These are phyloP conservation scores for Micropoecilia bifurca DNA, from an alignment of 2,797 vertebrate species.

Conservation along the genomic window DNA sequence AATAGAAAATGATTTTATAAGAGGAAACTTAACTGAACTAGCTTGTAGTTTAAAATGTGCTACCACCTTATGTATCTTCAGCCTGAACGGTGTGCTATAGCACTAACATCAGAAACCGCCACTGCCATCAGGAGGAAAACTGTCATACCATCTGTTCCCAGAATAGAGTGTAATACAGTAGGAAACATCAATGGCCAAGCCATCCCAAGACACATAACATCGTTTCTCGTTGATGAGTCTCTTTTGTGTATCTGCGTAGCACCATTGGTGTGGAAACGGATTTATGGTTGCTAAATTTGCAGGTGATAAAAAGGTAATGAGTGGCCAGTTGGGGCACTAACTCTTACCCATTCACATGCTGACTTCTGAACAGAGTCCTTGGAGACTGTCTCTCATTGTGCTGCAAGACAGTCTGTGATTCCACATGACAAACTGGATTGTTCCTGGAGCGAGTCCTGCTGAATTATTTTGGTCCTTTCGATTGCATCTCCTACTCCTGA, in stretches of 20 bases:
- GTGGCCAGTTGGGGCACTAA: slow-evolving; percentile 69
- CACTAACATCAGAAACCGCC: slow-evolving; percentile 12
- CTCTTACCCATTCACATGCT: slow-evolving; percentile 74
- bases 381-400: slow-evolving; percentile 73
- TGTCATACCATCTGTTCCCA: slow-evolving; percentile 63
- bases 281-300: slow-evolving; percentile 78
- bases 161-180: slow-evolving; percentile 54
- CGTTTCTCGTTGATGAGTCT: slow-evolving; percentile 72
- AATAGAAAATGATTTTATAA: background rate
- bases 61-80: background rate
- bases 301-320: slow-evolving; percentile 75
- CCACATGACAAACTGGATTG: slow-evolving; percentile 81
- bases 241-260: slow-evolving; percentile 39
- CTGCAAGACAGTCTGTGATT: slow-evolving; percentile 73
- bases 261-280: slow-evolving; percentile 67
- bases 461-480: slow-evolving; percentile 82
- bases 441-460: slow-evolving; percentile 79
- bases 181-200: slow-evolving; percentile 65
- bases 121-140: slow-evolving; percentile 52
- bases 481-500: slow-evolving; percentile 77
- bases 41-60: background rate
- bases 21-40: background rate
- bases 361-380: slow-evolving; percentile 64
- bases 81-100: background rate
- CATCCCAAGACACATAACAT: slow-evolving; percentile 68